Base-by-base conservation (phyloP, 30 jellyfish, hydroid and myxozoan species). In the Hydractinia symbiolongicarpus region DNA sequence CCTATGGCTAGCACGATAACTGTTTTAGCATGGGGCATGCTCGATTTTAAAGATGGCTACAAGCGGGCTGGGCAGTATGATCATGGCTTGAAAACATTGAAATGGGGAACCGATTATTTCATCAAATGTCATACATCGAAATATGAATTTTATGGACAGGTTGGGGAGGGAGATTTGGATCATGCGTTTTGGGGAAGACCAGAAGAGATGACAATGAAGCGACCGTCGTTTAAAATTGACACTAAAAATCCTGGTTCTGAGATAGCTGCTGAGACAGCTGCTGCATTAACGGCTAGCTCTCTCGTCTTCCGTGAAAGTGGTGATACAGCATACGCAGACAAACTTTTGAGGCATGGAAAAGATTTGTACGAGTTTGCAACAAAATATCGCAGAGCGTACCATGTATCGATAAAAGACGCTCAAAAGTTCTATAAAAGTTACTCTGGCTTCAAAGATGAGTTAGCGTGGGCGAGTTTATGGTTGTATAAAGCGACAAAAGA, bases 101-200 rank as follows among this genome's bases (percentile, higher is more conserved):
- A 86, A 79, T 86, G 95, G 95, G 95, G 88, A 53, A 86, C 95
- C 4, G 95, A 86, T 57, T 86, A 86, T 73, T 81, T 86, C 70
- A 72, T 86, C 71, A 80, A 81, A 54, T 86, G 95, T 72, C 95
- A 86, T 19, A 79, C 95, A 7, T 85, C 69, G 9, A 44, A 58
- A 52, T 51, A 69, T 62, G 86, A 79, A 56, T 86, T 86, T 9
- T 86, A 86, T 72, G 95, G 86, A 5, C 95, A 86, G 53, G 95
- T 86, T 58, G 95, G 95, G 6, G 78, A 79, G 15, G 95, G 95
- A 13, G 82, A 71, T 60, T 81, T 44, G 40, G 95, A 86, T 62
- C 95, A 86, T 79, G 89, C 81, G 13, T 79, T 6, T 67, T 86
- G 95, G 95, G 95, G 95, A 50, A 61, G 95, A 6, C 89, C 95